These are phyloP conservation scores for Dorcus parallelipipedus DNA, from an alignment of 2,888 invertebrate genomes.

Conservation along the genomic window DNA sequence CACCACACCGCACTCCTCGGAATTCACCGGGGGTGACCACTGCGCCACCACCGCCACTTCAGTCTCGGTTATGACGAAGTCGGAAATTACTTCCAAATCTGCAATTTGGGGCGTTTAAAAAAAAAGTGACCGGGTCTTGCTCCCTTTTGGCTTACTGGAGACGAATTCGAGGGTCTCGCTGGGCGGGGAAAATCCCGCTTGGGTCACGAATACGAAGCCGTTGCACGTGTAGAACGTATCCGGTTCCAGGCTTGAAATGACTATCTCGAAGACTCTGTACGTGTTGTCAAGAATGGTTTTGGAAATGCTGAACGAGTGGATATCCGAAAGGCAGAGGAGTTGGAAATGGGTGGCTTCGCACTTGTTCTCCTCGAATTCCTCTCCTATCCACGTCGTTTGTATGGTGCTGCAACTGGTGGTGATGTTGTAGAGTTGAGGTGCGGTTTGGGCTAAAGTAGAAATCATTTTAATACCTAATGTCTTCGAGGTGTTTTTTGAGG, in stretches of 20 bases:
- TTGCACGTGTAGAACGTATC: constrained; percentile 14
- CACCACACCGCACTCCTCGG: constrained; percentile 13
- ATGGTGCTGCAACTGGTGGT: constrained; percentile 15
- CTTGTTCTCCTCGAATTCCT: constrained; percentile 10
- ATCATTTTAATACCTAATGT: neutral
- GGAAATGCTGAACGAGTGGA: constrained; percentile 10
- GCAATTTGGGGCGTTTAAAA: neutral
- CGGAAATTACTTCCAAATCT: constrained; percentile 13
- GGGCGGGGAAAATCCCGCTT: constrained; percentile 12
- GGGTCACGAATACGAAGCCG: constrained; percentile 12
- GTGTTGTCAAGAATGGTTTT: constrained; percentile 7
- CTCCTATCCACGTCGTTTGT: constrained; percentile 14
- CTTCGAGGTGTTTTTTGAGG: too few species aligned
- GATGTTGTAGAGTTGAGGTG: constrained; percentile 7
- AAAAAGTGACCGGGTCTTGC: neutral
- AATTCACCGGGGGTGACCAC: constrained; percentile 14
- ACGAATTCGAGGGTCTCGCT: constrained; percentile 9
- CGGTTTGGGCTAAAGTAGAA: neutral
- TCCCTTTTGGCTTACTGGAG: constrained; percentile 7
- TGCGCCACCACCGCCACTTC: constrained; percentile 2
- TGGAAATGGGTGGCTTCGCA: constrained; percentile 16
- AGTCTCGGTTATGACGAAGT: neutral
- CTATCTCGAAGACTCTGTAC: constrained; percentile 10
- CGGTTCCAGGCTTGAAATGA: constrained; percentile 5
- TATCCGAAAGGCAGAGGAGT: constrained; percentile 11